These are phyloP conservation scores for Hemichromis elongatus DNA, from an alignment of 2,113 vertebrate genomes.

Conservation along the genomic window DNA sequence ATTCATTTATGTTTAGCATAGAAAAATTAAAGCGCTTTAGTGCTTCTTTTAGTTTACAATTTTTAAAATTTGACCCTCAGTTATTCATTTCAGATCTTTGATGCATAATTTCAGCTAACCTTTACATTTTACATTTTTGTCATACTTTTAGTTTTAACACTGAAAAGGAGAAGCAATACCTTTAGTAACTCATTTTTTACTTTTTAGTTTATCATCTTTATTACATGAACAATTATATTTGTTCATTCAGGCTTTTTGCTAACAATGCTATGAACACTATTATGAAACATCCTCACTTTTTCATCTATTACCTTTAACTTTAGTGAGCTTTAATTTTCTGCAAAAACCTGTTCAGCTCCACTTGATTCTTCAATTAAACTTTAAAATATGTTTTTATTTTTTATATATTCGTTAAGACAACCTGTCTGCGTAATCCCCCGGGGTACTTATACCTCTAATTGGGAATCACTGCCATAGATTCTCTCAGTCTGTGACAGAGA, in stretches of 20 bases:
- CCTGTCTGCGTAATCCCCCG: background rate
- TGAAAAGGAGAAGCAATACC: background rate
- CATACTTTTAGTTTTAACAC: background rate
- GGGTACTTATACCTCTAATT: background rate
- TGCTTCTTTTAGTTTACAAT: background rate
- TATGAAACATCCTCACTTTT: background rate
- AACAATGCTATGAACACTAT: background rate
- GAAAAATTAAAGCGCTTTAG: too few relatives aligned
- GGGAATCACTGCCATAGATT: background rate
- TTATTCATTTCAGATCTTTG: background rate
- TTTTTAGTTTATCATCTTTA: background rate
- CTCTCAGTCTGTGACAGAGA: background rate
- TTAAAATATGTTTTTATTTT: background rate
- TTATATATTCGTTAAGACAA: background rate
- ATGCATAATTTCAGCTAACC: too few relatives aligned
- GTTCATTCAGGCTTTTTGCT: background rate
- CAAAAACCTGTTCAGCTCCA: background rate
- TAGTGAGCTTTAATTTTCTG: background rate
- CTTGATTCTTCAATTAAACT: background rate
- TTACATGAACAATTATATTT: background rate
- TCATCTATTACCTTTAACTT: background rate
- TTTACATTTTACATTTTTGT: background rate
- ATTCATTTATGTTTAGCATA: too few relatives aligned
- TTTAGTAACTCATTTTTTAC: rapidly evolving
- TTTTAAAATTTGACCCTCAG: background rate